Conservation (phyloP, 2,113 vertebrate species). For the Oreotrochilus melanogaster region DNA sequence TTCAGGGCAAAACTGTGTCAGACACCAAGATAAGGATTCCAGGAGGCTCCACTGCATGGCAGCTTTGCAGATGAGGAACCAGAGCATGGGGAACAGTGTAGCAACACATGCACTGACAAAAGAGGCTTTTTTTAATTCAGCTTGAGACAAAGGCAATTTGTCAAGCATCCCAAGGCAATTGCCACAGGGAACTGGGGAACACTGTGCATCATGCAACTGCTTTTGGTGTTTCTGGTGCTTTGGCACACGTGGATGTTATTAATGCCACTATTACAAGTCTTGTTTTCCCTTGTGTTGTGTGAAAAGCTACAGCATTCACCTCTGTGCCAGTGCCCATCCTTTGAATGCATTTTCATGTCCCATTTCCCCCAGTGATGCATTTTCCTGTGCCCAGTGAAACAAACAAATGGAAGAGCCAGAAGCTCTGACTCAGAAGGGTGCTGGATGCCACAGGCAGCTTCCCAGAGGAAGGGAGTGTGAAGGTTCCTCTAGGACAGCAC, state of each 20-base stretch:
- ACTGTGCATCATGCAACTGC: background rate
- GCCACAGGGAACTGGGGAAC: background rate
- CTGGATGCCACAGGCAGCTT: background rate
- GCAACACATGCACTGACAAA: background rate
- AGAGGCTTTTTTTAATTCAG: background rate
- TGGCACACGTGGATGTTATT: background rate
- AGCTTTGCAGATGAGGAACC: background rate
- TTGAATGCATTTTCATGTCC: background rate
- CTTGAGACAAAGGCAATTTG: background rate
- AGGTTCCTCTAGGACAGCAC: rapidly evolving
- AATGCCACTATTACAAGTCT: background rate
- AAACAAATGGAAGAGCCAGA: background rate
- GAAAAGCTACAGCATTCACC: background rate
- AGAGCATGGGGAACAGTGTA: background rate
- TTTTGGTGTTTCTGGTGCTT: background rate
- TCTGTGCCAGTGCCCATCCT: background rate
- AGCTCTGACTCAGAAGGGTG: constrained; percentile 30
- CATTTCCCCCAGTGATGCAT: background rate
- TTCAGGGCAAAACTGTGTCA: constrained; percentile 32
- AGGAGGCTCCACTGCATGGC: background rate
- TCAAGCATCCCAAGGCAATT: background rate
- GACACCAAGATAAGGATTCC: constrained; percentile 9
- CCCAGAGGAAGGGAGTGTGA: background rate
- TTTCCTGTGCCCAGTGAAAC: background rate
- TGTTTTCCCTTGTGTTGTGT: background rate